These are phyloP conservation scores for Microchirus variegatus DNA, from an alignment of 2,797 vertebrate genomes.

Conservation along the genomic window DNA sequence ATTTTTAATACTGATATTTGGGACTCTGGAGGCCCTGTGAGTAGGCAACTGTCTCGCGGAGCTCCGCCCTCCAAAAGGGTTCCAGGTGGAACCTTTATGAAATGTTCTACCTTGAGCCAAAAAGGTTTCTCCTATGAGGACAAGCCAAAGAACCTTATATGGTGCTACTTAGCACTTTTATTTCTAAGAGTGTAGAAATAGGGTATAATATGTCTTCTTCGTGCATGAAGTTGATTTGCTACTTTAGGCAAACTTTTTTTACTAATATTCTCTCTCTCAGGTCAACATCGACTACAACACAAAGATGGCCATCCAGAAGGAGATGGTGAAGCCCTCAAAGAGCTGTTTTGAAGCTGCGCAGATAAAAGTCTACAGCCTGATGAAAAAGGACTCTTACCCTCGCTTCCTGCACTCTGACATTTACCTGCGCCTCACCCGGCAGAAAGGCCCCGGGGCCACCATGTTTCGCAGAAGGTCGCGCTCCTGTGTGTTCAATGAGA, in stretches of 20 bases:
- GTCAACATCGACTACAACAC: slow-evolving; percentile 94
- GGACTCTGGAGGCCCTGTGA: too few species aligned
- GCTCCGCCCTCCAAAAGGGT: too few species aligned
- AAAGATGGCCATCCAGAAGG: slow-evolving; percentile 83
- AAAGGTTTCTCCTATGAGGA: too few species aligned
- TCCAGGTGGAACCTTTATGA: too few species aligned
- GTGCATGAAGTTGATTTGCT: too few species aligned
- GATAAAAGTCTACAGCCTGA: slow-evolving; percentile 88
- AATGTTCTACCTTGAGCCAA: too few species aligned
- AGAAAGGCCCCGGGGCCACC: slow-evolving; percentile 68
- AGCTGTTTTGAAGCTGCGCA: slow-evolving; percentile 89
- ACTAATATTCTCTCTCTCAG: slow-evolving; percentile 65
- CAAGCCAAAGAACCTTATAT: too few species aligned
- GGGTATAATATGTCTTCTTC: too few species aligned
- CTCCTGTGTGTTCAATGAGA: slow-evolving; percentile 90
- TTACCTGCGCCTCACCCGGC: slow-evolving; percentile 84
- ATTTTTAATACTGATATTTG: too few species aligned
- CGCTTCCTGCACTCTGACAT: slow-evolving; percentile 90
- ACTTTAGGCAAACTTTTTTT: not conserved
- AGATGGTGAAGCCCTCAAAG: slow-evolving; percentile 75
- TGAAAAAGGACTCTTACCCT: slow-evolving; percentile 96
- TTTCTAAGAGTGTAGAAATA: too few species aligned
- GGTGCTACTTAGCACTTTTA: too few species aligned
- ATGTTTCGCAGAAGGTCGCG: slow-evolving; percentile 89
- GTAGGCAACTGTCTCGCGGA: too few species aligned